Base-by-base conservation (phyloP, 30 jellyfish, hydroid and myxozoan genomes). In the Hydra vulgaris region DNA sequence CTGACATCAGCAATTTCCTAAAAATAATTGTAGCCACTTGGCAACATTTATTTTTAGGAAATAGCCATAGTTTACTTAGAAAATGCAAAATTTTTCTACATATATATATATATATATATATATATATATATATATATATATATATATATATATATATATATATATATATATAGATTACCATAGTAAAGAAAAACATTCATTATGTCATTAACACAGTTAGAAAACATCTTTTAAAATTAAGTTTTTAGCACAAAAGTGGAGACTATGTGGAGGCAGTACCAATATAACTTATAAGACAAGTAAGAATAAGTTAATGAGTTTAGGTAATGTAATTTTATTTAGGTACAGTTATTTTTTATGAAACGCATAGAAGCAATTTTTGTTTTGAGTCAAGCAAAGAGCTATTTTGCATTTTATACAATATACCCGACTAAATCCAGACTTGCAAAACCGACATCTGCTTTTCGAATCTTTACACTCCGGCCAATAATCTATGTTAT, bases 401-500 rank as follows among this genome's bases (percentile, higher is more conserved):
- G 22, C 69, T 19, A 79, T 74, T 55, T 19, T 21, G 23, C 86
- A 79, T 79, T 79, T 79, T 69, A 55, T 68, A 25, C 86, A 79
- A 66, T 27, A n/a, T n/a, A n/a, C n/a, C n/a, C n/a, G n/a, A n/a
- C n/a, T n/a, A n/a, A n/a, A n/a, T n/a, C n/a, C n/a, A 61, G 23
- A 79, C 22, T 74, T 79, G 66, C 86, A 79, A 15, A n/a, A 56
- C n/a, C 71, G 17, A 56, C 71, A 56, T 56, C 71, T 27, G 17
- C 84, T 55, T 23, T 79, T 79, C 22, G 26, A 15, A 68, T 55
- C 84, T 7, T 83, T 55, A 21, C 7, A 55, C 18, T 55, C 22
- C 7, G 86, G 86, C 86, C 86, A 79, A 26, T 79, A 83, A 17
- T 18, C 86, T n/a, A 55, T 67, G 21, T 68, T 74, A 79, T 79